Evolutionary conservation across 2,888 invertebrate species (phyloP), one percentile per base, ranked within the genome.

Genomic region (Tetragnatha montana): DNA sequence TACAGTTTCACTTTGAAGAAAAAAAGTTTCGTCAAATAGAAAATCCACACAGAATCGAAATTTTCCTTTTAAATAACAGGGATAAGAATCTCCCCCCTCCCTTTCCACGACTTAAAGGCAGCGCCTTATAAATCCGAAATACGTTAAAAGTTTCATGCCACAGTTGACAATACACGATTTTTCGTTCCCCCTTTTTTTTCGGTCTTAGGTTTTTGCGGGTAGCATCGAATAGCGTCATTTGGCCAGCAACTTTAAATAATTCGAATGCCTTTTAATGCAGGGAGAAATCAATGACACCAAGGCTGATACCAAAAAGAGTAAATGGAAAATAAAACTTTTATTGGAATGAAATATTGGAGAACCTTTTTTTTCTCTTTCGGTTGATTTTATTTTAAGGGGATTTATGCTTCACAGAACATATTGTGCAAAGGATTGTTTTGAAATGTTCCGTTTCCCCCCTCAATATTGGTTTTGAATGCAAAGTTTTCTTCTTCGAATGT

Each of bases 1-100:
- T 6, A 47, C 19, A 68, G 68, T 8, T 14, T 47, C 51, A 3
- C 19, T 68, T 79, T 60, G 4, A 51, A 78, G 19, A 69, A 7
- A n/a, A 81, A 49, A 19, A 12, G 10, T 75, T 75, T 83, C 19
- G 19, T 21, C 68, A 75, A 75, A 69, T n/a, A 83, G 49, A 83
- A 83, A 75, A 68, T 19, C 60, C 75, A 60, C 73, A 81, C 21
- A 21, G 81, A 81, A 81, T 50, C 14, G 50, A 70, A 73, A 50
- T 81, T 73, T 74, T 73, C 75, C 68, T 83, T 83, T 83, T 47
- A 83, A 83, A 83, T 83, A 83, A 83, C 83, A 83, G 4, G 73
- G 51, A 81, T 81, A 75, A 73, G 68, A 73, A 75, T 75, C 47
- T 75, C 70, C 68, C 60, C 69, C 68, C 80, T n/a, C 69, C 68